Conservation (phyloP, 2,888 invertebrate genomes). For the Eilema caniola region DNA sequence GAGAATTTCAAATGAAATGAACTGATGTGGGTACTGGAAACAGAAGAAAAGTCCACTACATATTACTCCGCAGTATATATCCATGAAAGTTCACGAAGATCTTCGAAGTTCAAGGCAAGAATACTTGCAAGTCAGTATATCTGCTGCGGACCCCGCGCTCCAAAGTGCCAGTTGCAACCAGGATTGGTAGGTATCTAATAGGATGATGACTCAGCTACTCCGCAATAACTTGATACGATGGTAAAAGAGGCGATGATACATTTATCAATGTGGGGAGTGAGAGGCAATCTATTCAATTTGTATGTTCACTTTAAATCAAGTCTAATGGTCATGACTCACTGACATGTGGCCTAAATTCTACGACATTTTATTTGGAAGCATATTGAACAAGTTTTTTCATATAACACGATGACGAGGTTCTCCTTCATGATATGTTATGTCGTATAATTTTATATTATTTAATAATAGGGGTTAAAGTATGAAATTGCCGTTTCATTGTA, state of each 20-base stretch:
- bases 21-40: too few relatives aligned
- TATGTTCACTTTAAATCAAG: constrained; percentile 27
- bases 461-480: too few relatives aligned
- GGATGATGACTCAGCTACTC: background rate
- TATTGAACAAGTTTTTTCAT: constrained; percentile 27
- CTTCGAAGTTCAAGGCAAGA: too few relatives aligned
- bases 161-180: background rate
- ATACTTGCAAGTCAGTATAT: too few relatives aligned
- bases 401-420: constrained; percentile 23
- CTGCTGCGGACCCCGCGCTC: too few relatives aligned
- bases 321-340: constrained; percentile 40
- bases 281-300: constrained; percentile 44
- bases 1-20: too few relatives aligned
- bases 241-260: constrained; percentile 37
- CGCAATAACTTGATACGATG: background rate
- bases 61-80: too few relatives aligned
- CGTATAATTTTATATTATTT: too few relatives aligned
- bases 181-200: background rate
- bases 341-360: constrained; percentile 35
- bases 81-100: too few relatives aligned
- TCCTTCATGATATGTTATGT: too few relatives aligned
- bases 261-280: constrained; percentile 24
- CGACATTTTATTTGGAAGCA: constrained; percentile 34
- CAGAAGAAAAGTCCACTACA: too few relatives aligned
- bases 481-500: too few relatives aligned